These are phyloP conservation scores for Panurus biarmicus DNA, from an alignment of 2,113 vertebrate species.

Conservation along the genomic window DNA sequence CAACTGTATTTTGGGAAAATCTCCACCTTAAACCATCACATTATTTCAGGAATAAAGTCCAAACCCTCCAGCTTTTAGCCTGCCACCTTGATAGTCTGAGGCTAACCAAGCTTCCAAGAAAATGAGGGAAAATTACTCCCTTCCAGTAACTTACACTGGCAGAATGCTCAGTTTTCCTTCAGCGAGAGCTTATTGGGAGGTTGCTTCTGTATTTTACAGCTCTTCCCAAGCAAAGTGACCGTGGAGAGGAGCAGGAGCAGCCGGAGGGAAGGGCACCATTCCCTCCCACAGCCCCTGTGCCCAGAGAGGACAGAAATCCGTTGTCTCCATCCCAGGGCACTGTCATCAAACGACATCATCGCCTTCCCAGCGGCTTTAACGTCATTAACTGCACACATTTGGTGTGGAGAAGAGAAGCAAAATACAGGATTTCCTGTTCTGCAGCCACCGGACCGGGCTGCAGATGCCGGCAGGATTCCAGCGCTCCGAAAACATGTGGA, in stretches of 20 bases:
- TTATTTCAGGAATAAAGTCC: not conserved
- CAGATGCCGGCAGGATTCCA: slow-evolving; percentile 12
- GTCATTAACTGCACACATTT: not conserved
- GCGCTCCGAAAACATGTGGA: not conserved
- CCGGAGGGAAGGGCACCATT: not conserved
- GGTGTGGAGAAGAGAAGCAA: not conserved
- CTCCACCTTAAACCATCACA: not conserved
- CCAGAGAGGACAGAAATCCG: not conserved
- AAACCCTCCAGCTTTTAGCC: not conserved
- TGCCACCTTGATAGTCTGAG: not conserved
- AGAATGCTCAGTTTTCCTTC: not conserved
- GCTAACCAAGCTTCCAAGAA: slow-evolving; percentile 1
- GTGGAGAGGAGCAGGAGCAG: not conserved
- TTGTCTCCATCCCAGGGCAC: rapidly evolving
- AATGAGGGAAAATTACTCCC: slow-evolving; percentile 10
- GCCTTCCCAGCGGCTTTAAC: not conserved
- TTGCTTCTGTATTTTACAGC: not conserved
- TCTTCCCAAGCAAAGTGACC: not conserved
- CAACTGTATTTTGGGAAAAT: not conserved
- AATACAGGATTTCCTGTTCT: slow-evolving; percentile 57
- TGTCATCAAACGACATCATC: not conserved
- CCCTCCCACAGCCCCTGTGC: not conserved
- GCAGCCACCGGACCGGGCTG: not conserved
- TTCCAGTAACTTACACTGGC: not conserved
- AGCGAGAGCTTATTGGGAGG: not conserved